Evolutionary conservation across 2,888 invertebrate genomes (phyloP).

Genomic region (Gastrophysa polygoni): DNA sequence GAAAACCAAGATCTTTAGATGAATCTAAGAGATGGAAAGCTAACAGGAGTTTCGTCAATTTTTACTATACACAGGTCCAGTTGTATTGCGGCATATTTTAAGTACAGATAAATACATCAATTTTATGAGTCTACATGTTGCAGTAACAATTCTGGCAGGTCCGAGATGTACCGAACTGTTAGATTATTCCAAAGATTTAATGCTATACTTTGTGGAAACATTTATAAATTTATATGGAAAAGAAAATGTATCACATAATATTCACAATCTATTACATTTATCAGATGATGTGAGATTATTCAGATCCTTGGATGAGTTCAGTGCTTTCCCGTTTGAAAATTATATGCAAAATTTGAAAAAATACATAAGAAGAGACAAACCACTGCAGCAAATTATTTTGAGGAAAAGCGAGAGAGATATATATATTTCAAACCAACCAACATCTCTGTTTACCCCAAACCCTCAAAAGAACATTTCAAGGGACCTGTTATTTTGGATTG

Average conservation of each 20-base stretch:
- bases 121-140: slow-evolving; percentile 18
- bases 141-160: slow-evolving; percentile 14
- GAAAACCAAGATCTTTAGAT: slow-evolving; percentile 9
- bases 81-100: slow-evolving; percentile 16
- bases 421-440: not conserved
- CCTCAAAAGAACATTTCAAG: slow-evolving; percentile 12
- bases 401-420: slow-evolving; percentile 8
- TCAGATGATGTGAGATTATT: slow-evolving; percentile 13
- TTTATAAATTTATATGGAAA: slow-evolving; percentile 16
- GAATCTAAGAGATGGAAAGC: slow-evolving; percentile 16
- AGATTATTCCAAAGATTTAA: slow-evolving; percentile 11
- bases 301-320: slow-evolving; percentile 17
- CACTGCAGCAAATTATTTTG: slow-evolving; percentile 20
- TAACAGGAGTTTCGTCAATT: slow-evolving; percentile 17
- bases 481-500: slow-evolving; percentile 4
- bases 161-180: not conserved
- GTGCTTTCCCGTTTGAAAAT: slow-evolving; percentile 22
- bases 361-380: slow-evolving; percentile 16
- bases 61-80: slow-evolving; percentile 19
- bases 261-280: slow-evolving; percentile 19
- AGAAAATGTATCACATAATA: slow-evolving; percentile 21
- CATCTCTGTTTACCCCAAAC: not conserved
- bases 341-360: slow-evolving; percentile 17
- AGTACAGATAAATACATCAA: slow-evolving; percentile 13
- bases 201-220: slow-evolving; percentile 19